Evolutionary conservation across 2,113 vertebrate genomes (phyloP), one percentile per base, ranked within the genome.

Genomic region (Nettapus auritus): DNA sequence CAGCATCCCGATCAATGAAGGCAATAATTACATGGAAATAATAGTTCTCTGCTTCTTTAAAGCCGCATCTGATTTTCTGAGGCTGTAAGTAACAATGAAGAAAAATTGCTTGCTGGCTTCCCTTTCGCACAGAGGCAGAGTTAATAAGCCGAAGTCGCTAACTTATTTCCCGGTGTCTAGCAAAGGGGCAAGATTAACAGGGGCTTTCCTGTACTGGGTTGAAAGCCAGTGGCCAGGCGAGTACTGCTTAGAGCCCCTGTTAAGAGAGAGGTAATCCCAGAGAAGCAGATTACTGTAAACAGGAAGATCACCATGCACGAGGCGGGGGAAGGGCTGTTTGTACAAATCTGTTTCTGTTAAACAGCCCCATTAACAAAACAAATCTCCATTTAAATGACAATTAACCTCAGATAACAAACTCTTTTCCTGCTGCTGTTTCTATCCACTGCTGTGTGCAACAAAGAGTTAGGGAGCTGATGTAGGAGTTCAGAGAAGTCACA

Each of bases 261-360:
- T 70, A 95, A 96, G 89, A 94, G 68, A 86, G 86, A 89, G 83
- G 91, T 97, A 97, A 97, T 98, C 97, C 97, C 96, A 96, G 90
- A 74, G 97, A 97, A 97, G 96, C 87, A 96, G 91, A 97, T 97
- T 97, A 98, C 78, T 81, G 93, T 97, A 97, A 98, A 98, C 96
- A 97, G 94, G 88, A 97, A 97, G 95, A 96, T 96, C 46, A 59
- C 42, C 79, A 94, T 86, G 85, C 84, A 86, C 53, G 50, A 94
- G 73, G 82, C 74, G 84, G 86, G 88, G 88, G 91, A 78, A 91
- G 89, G 85, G 92, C 55, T 94, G 93, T 93, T 86, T 94, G 83
- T 44, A 70, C 85, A 96, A 91, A 96, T 94, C 90, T 87, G 86
- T 82, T 97, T 91, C 89, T 94, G 88, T 75, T 82, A 93, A 96